Conservation (phyloP, 2,888 invertebrate genomes). For the Bombylius major region DNA sequence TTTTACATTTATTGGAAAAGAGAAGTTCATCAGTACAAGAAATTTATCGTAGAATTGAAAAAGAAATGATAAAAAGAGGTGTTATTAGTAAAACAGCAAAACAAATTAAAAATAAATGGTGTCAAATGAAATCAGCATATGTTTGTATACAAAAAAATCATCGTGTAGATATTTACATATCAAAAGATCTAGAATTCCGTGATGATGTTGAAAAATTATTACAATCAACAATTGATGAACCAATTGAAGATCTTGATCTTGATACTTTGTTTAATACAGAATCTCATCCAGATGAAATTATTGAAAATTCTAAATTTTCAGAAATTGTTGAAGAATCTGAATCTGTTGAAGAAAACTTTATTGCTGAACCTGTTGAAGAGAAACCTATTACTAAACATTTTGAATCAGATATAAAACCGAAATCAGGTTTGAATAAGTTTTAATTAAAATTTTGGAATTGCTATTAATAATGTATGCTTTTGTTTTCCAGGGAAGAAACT, state of each 20-base stretch:
- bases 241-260: too few species aligned
- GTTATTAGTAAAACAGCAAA: conserved; percentile 5
- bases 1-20: conserved; percentile 6
- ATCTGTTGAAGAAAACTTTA: too few species aligned
- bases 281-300: too few species aligned
- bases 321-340: too few species aligned
- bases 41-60: conserved; percentile 8
- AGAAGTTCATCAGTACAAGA: conserved; percentile 8
- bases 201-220: conserved; percentile 7
- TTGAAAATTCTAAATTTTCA: too few species aligned
- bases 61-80: conserved; percentile 6
- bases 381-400: too few species aligned
- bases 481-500: not conserved
- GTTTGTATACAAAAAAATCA: conserved; percentile 10
- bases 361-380: too few species aligned
- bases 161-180: conserved; percentile 7
- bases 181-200: conserved; percentile 9
- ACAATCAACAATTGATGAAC: not conserved
- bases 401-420: too few species aligned
- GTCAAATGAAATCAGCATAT: conserved; percentile 10
- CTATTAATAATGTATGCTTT: too few species aligned
- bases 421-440: too few species aligned
- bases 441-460: too few species aligned
- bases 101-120: conserved; percentile 12
- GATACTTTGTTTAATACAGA: too few species aligned